phyloP scores from a whole-genome alignment of 2,888 invertebrate genomes.

The Aproaerema taeniolella region DNA sequence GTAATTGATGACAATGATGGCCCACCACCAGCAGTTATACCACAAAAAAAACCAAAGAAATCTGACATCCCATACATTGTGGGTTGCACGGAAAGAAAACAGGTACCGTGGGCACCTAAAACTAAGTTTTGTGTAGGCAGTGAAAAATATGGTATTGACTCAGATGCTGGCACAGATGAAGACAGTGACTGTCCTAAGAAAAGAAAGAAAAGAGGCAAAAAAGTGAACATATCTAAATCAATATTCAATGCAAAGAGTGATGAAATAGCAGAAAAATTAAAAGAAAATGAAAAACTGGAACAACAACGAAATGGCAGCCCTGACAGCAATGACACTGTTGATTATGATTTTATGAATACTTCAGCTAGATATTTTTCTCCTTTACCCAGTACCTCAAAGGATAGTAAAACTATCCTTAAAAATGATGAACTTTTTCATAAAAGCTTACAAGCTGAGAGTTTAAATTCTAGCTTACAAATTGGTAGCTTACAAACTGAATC shows the following conservation, averaged over 20 bases:
- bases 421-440: constrained; percentile 40
- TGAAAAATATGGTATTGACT: constrained; percentile 28
- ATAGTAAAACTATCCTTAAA: constrained; percentile 32
- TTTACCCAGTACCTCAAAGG: constrained; percentile 44
- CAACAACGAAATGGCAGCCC: constrained; percentile 16
- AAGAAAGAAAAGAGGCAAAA: constrained; percentile 21
- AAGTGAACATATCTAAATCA: constrained; percentile 29
- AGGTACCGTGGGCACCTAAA: constrained; percentile 22
- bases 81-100: constrained; percentile 30
- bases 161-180: constrained; percentile 11
- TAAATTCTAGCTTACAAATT: no score
- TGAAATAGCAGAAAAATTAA: constrained; percentile 25
- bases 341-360: constrained; percentile 23
- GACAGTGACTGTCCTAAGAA: constrained; percentile 20
- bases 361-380: constrained; percentile 32
- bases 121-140: constrained; percentile 27
- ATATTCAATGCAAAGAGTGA: constrained; percentile 34
- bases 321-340: constrained; percentile 32
- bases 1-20: constrained; percentile 16
- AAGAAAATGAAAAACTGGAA: constrained; percentile 17
- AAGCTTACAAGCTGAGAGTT: constrained; percentile 22
- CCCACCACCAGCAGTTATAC: constrained; percentile 25
- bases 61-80: constrained; percentile 32
- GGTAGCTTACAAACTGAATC: no score
- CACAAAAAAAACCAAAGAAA: constrained; percentile 30